Evolutionary conservation across 2,888 invertebrate species (phyloP), one percentile per base, ranked within the genome.

Genomic region (Leptarthrus brevirostris): DNA sequence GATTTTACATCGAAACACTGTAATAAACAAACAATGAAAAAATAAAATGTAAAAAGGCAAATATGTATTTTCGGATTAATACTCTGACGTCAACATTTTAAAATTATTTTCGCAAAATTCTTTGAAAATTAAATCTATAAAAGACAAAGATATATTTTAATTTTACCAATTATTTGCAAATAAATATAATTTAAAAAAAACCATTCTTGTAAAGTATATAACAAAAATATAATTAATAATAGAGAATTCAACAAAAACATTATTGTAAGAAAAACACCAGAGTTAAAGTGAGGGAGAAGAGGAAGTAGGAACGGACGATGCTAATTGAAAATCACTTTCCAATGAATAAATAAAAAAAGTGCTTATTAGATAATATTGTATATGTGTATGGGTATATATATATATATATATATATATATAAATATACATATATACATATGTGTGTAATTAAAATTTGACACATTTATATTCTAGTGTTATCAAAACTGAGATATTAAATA

Each of bases 401-500:
- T n/a, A n/a, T n/a, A n/a, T n/a, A n/a, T n/a, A n/a, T n/a, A n/a
- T n/a, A n/a, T n/a, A n/a, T n/a, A n/a, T n/a, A n/a, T n/a, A n/a
- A n/a, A n/a, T n/a, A n/a, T n/a, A n/a, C n/a, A n/a, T n/a, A n/a
- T n/a, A n/a, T n/a, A n/a, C n/a, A n/a, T n/a, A n/a, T 44, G n/a
- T 44, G n/a, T 44, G 44, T 44, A 44, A 44, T 44, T 44, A 44
- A 44, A 44, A 44, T 12, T 1, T n/a, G 8, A 44, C n/a, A 12
- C 44, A 44, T 44, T 4, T 44, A 44, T 44, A 44, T 44, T 44
- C 4, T 44, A 44, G 44, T 44, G 44, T 44, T 44, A 44, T 44
- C 16, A 44, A 12, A 44, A 44, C 44, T 44, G 44, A 44, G 44
- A 44, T 44, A 44, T 44, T 44, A 44, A 44, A 44, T 44, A 44